Conservation (phyloP, 35 echinoderm and acorn worm genomes). For the Ophiothrix spiculata region DNA sequence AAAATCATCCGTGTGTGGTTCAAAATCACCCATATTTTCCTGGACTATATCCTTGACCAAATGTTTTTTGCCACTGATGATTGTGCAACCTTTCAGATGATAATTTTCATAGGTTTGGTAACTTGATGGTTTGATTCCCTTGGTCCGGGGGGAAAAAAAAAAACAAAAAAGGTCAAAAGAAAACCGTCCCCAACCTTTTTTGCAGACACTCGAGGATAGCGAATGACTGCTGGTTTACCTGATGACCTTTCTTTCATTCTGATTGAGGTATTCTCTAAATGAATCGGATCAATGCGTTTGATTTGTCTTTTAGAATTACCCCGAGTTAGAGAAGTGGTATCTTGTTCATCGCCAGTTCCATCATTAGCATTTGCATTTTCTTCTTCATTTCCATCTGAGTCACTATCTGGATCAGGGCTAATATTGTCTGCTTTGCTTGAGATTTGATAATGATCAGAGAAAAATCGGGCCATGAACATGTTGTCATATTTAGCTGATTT, state of each 20-base stretch:
- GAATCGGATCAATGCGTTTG: neutral
- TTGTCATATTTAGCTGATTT: constrained; percentile 26
- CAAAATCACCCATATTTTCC: constrained; percentile 41
- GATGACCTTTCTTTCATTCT: constrained; percentile 36
- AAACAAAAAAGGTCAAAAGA: constrained; percentile 33
- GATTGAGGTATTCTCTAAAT: constrained; percentile 33
- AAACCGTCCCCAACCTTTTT: constrained; percentile 29
- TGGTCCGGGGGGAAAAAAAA: constrained; percentile 33
- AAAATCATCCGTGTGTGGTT: constrained; percentile 25
- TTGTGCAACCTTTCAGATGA: constrained; percentile 22
- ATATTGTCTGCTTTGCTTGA: too few relatives aligned
- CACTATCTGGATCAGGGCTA: too few relatives aligned
- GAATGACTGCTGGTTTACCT: constrained; percentile 30
- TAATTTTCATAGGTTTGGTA: constrained; percentile 38
- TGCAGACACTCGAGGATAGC: constrained; percentile 26
- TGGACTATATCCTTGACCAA: constrained; percentile 30
- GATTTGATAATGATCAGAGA: constrained; percentile 30
- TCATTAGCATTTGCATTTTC: too few relatives aligned
- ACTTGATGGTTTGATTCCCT: constrained; percentile 35
- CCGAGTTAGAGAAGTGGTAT: too few relatives aligned
- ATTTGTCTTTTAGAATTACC: too few relatives aligned
- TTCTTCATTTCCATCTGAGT: neutral
- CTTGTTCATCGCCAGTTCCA: too few relatives aligned
- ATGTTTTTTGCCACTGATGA: neutral
- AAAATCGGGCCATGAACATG: constrained; percentile 45